phyloP scores from a whole-genome alignment of 2,888 invertebrate genomes.

The Seira sanloemensis region DNA sequence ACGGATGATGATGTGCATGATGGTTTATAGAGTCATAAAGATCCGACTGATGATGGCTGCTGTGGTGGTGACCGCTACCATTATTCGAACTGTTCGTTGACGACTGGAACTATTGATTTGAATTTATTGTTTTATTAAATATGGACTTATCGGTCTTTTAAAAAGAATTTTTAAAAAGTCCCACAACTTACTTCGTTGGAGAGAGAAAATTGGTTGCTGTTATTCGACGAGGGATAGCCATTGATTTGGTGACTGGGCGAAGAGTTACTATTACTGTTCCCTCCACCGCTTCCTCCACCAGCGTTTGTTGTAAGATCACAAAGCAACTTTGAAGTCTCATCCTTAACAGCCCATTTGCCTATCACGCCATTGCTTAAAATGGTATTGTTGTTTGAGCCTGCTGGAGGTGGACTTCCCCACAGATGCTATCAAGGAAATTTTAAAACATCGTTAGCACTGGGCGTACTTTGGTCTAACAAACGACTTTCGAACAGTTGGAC shows the following conservation, averaged over 20 bases:
- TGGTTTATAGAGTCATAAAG: constrained; percentile 55
- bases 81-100: constrained; percentile 49
- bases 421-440: too few relatives aligned
- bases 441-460: too few relatives aligned
- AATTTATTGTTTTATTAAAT: background rate
- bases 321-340: constrained; percentile 91
- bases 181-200: constrained; percentile 53
- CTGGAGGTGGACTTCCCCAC: constrained; percentile 62
- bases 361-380: constrained; percentile 57
- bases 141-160: background rate
- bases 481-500: too few relatives aligned
- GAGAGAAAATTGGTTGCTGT: constrained; percentile 58
- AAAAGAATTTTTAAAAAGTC: background rate
- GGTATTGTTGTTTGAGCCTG: constrained; percentile 76
- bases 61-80: constrained; percentile 52
- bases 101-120: constrained; percentile 41
- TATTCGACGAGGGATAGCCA: constrained; percentile 68
- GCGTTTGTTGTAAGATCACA: constrained; percentile 82
- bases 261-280: constrained; percentile 47
- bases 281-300: constrained; percentile 35
- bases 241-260: constrained; percentile 77
- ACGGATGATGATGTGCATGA: constrained; percentile 57
- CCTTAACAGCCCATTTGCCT: constrained; percentile 88
- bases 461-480: too few relatives aligned
- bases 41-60: constrained; percentile 55